Percentiles rank a stretch among this genome's conserved stretches.
phyloP scores from a whole-genome alignment of 2,888 invertebrate genomes.

The Allygus modestus region DNA sequence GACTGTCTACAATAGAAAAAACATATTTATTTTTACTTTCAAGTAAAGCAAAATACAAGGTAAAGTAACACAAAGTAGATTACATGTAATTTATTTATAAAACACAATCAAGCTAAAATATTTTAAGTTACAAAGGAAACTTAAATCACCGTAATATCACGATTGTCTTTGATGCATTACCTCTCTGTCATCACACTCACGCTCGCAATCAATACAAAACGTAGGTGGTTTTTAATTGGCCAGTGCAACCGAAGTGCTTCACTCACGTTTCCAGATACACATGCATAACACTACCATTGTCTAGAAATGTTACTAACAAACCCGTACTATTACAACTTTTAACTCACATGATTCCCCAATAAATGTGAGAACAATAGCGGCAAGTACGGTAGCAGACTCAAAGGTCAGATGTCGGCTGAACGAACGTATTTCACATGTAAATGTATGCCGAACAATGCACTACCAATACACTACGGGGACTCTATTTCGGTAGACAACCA shows the following conservation, averaged over 20 bases:
- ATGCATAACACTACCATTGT: too few relatives aligned
- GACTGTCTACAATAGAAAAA: too few relatives aligned
- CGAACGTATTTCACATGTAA: background rate
- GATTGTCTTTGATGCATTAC: background rate
- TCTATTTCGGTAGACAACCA: background rate
- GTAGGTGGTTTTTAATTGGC: too few relatives aligned
- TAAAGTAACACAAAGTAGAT: too few relatives aligned
- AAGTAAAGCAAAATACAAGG: too few relatives aligned
- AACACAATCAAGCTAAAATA: background rate
- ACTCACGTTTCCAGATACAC: too few relatives aligned
- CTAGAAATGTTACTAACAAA: too few relatives aligned
- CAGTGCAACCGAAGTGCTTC: too few relatives aligned
- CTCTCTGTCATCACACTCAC: background rate
- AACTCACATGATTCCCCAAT: too few relatives aligned
- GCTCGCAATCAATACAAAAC: background rate
- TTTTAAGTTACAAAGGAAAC: background rate
- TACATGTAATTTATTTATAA: too few relatives aligned
- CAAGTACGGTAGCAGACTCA: background rate
- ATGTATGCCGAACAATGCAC: conserved; percentile 1
- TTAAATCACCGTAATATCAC: background rate
- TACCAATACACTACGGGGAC: background rate
- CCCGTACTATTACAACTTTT: too few relatives aligned
- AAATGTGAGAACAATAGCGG: background rate
- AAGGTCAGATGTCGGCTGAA: conserved; percentile 3
- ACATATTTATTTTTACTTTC: too few relatives aligned